phyloP scores from a whole-genome alignment of 2,888 invertebrate genomes.

The Dolomedes plantarius region DNA sequence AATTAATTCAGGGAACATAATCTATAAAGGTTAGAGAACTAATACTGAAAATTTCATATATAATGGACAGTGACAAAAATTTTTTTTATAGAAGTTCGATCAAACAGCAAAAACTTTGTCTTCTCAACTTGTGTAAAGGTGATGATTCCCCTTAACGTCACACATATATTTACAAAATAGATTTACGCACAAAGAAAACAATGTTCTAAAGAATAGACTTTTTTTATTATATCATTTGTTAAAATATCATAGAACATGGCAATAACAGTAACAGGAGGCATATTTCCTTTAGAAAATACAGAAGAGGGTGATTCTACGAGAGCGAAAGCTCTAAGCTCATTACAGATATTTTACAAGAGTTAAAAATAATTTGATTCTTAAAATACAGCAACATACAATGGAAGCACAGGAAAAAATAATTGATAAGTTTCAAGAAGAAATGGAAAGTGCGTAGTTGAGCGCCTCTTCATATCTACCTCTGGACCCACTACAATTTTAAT shows the following conservation, averaged over 20 bases:
- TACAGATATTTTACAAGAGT: neutral
- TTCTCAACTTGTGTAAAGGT: too few species aligned
- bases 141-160: too few species aligned
- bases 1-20: too few species aligned
- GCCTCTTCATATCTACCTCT: neutral
- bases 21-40: too few species aligned
- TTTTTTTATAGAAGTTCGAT: too few species aligned
- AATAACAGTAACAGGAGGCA: neutral
- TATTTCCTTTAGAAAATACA: neutral
- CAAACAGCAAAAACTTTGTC: too few species aligned
- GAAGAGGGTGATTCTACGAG: neutral
- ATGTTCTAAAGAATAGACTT: constrained; percentile 3
- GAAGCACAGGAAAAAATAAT: neutral
- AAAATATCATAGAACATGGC: neutral
- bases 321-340: constrained; percentile 10
- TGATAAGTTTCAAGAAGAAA: neutral
- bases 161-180: too few species aligned
- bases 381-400: neutral
- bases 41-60: too few species aligned
- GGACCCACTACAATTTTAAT: neutral
- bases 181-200: too few species aligned
- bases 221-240: neutral
- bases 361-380: neutral
- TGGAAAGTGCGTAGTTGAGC: neutral
- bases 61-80: too few species aligned